A percentile compares a stretch with the other conserved stretches of the same genome.
Conservation (phyloP, 1,140 invertebrate genomes). For the Caenorhabditis remanei region DNA sequence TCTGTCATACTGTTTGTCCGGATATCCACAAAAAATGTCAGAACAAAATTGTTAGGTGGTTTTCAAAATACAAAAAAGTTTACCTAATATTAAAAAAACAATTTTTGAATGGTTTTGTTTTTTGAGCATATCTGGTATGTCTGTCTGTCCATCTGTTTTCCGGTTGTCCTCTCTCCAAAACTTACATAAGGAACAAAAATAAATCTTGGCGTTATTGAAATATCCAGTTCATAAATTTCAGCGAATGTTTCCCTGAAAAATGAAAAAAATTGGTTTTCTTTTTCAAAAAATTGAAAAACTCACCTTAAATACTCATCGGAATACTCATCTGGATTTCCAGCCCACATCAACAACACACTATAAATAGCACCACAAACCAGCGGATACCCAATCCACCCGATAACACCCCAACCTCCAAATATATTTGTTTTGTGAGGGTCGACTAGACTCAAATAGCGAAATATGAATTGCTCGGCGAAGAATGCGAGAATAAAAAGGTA, state of each 20-base stretch:
- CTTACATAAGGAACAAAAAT: constrained; percentile 3
- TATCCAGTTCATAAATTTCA: background rate
- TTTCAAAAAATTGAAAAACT: background rate
- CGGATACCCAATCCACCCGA: constrained; percentile 7
- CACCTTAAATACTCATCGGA: constrained; percentile 3
- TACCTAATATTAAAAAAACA: too few species aligned
- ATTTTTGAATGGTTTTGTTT: too few species aligned
- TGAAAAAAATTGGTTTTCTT: too few species aligned
- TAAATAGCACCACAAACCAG: background rate
- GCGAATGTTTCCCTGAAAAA: background rate
- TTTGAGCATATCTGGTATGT: too few species aligned
- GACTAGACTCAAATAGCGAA: constrained; percentile 13
- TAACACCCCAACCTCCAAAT: background rate
- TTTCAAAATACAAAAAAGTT: too few species aligned
- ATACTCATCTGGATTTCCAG: constrained; percentile 3
- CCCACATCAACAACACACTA: background rate
- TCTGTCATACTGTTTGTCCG: too few species aligned
- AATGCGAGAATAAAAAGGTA: constrained; percentile 13
- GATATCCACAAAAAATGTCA: too few species aligned
- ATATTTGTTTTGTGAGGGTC: background rate
- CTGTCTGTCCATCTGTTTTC: too few species aligned
- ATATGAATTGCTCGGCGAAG: background rate
- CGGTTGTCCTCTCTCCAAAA: too few species aligned
- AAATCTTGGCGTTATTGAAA: background rate
- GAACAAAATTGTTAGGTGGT: too few species aligned